Base-by-base conservation (phyloP, 2,888 invertebrate species). In the Lasioglossum zephyrum region DNA sequence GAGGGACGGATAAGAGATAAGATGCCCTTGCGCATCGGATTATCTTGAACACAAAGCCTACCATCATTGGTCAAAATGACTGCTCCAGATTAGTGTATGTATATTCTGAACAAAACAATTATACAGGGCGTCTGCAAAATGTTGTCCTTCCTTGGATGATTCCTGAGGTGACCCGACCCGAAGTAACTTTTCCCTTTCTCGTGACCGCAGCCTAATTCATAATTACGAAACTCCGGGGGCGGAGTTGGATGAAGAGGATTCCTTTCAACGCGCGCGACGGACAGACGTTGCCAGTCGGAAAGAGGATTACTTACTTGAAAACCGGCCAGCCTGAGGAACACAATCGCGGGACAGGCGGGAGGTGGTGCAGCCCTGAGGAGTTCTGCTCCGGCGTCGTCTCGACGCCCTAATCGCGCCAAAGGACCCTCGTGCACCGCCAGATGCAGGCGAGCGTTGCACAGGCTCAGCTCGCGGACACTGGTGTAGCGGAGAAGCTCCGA, bases 361-460 rank as follows among this genome's bases (percentile, higher is more conserved):
- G 95, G 95, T 9, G 95, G 94, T 18, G 95, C 94, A 36, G 94
- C 95, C 72, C 94, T 92, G 3, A 95, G 92, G 47, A 95, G 93
- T 84, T 95, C 95, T 36, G 94, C 94, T 8, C 94, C 95, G 47
- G 94, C 94, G 90, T 95, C 95, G 88, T 95, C 95, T 18, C 95
- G 94, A 44, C 95, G 93, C 2, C 95, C 95, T 60, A 95, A 92
- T 87, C 94, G 93, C 26, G 95, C 91, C 39, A 95, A 90, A 82
- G 94, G 95, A 80, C 95, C 95, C 86, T 95, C 95, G 91, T 95
- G 95, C 63, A 95, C 93, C n/a, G 95, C 95, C 82, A 96, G 94
- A 93, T 96, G 96, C 74, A 96, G 94, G 49, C 96, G 95, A 72
- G 96, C 96, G 92, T 96, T 96, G 90, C 96, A 95, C 79, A 96